phyloP scores from a whole-genome alignment of 2,888 invertebrate species.

The Limenitis arthemis region DNA sequence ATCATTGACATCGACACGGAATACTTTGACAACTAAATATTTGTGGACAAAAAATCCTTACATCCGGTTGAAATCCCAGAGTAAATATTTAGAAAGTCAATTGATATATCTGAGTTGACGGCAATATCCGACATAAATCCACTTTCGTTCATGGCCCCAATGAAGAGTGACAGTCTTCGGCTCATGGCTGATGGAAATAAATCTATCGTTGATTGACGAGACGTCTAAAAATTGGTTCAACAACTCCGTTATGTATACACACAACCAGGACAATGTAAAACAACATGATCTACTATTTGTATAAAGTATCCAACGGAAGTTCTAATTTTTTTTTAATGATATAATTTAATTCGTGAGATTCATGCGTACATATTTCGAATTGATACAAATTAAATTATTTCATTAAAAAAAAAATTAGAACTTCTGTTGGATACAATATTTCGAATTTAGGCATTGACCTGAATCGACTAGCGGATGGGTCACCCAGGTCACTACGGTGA shows the following conservation, averaged over 20 bases:
- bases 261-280: too few species aligned
- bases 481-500: not conserved
- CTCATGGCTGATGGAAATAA: constrained; percentile 8
- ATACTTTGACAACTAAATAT: not conserved
- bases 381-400: too few species aligned
- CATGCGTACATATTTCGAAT: too few species aligned
- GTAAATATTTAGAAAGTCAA: constrained; percentile 18
- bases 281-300: too few species aligned
- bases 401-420: too few species aligned
- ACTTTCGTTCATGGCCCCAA: constrained; percentile 11
- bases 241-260: not conserved
- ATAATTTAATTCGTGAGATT: too few species aligned
- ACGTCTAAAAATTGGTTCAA: not conserved
- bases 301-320: too few species aligned
- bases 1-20: not conserved
- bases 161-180: constrained; percentile 17
- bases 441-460: too few species aligned
- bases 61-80: constrained; percentile 8
- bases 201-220: constrained; percentile 15
- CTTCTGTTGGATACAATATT: too few species aligned
- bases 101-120: constrained; percentile 12
- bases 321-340: too few species aligned
- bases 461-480: not conserved
- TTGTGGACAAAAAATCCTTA: constrained; percentile 8
- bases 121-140: constrained; percentile 10